phyloP scores from a whole-genome alignment of 37 sponge, comb jelly and placozoan genomes.

The Corticium candelabrum region DNA sequence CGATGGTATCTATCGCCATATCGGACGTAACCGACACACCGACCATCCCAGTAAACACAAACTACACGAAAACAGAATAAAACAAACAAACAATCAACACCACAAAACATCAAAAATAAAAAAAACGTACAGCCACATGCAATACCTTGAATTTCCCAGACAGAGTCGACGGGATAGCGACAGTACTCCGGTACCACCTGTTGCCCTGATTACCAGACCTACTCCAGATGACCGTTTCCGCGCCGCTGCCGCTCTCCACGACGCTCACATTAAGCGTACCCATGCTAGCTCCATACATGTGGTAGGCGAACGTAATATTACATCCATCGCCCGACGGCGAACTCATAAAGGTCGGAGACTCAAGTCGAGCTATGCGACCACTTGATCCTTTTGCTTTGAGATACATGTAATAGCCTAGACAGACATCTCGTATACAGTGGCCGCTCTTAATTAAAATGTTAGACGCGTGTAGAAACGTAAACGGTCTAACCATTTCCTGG shows the following conservation, averaged over 20 bases:
- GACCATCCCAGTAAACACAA: conserved; percentile 16
- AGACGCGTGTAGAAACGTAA: no score
- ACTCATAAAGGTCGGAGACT: neutral
- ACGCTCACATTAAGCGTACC: conserved; percentile 20
- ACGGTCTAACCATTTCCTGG: neutral
- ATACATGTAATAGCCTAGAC: conserved; percentile 30
- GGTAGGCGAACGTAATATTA: conserved; percentile 21
- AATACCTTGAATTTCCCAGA: no score
- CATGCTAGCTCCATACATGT: conserved; percentile 34
- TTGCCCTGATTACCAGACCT: conserved; percentile 26
- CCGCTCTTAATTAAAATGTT: no score
- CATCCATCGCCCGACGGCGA: neutral
- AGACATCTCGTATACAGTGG: no score
- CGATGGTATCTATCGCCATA: conserved; percentile 34
- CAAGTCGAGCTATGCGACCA: conserved; percentile 18
- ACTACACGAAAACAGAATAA: conserved; percentile 2
- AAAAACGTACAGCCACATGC: no score
- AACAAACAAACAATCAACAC: no score
- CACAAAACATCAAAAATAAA: no score
- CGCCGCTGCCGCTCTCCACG: neutral
- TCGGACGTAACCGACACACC: conserved; percentile 24
- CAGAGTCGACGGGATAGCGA: no score
- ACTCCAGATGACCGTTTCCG: neutral
- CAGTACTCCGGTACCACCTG: conserved; percentile 20
- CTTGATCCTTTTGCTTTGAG: conserved; percentile 27